phyloP scores from a whole-genome alignment of 2,113 vertebrate species.

The Rafetus swinhoei region DNA sequence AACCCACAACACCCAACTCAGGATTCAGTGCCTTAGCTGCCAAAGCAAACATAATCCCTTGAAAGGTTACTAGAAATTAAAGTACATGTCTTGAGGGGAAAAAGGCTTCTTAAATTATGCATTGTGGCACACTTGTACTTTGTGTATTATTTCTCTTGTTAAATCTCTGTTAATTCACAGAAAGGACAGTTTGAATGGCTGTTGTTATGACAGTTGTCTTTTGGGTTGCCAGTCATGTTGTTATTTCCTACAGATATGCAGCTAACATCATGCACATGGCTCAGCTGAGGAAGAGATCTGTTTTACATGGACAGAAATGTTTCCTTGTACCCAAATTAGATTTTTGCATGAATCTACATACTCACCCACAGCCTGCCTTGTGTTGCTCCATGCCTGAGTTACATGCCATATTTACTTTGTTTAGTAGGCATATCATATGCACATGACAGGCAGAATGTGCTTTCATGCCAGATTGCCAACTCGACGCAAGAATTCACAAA shows the following conservation, averaged over 20 bases:
- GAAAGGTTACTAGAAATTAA: background rate
- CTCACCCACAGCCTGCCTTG: slow-evolving; percentile 52
- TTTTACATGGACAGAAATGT: slow-evolving; percentile 18
- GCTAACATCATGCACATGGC: background rate
- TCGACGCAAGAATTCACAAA: slow-evolving; percentile 44
- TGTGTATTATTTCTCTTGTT: background rate
- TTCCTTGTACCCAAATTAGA: slow-evolving; percentile 27
- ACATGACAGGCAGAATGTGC: background rate
- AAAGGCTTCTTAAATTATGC: slow-evolving; percentile 23
- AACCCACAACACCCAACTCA: slow-evolving; percentile 1
- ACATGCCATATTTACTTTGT: slow-evolving; percentile 29
- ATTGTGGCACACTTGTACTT: slow-evolving; percentile 7
- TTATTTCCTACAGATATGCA: slow-evolving; percentile 26
- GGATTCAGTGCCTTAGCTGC: background rate
- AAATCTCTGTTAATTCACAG: background rate
- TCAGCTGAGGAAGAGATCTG: slow-evolving; percentile 14
- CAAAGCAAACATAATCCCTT: background rate
- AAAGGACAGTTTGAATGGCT: background rate
- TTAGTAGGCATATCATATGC: slow-evolving; percentile 65
- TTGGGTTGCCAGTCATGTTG: background rate
- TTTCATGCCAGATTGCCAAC: background rate
- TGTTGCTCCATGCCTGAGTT: slow-evolving; percentile 48
- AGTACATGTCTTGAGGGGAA: background rate
- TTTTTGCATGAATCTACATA: slow-evolving; percentile 46
- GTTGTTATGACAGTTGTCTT: background rate